phyloP scores from a whole-genome alignment of 2,113 vertebrate species.

The Otocyon megalotis region DNA sequence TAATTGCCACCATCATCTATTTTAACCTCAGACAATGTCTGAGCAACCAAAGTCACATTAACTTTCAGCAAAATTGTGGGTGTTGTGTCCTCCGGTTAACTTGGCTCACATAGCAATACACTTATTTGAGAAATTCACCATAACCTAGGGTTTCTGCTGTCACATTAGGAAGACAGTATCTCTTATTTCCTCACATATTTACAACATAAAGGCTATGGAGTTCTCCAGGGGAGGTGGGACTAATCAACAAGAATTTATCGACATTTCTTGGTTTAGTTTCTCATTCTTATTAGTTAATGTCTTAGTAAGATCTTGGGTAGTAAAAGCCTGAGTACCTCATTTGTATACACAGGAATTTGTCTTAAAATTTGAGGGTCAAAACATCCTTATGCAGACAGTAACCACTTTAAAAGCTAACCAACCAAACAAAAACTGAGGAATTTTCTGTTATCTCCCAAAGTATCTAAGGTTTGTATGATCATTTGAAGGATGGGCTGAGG shows the following conservation, averaged over 20 bases:
- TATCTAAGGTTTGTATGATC: neutral
- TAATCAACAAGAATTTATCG: neutral
- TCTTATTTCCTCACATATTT: constrained; percentile 14
- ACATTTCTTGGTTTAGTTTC: neutral
- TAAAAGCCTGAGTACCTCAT: neutral
- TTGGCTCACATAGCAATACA: neutral
- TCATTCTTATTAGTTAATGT: neutral
- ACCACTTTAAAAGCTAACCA: neutral
- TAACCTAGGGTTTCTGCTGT: neutral
- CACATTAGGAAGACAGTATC: neutral
- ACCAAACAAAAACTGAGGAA: neutral
- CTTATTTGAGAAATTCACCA: neutral
- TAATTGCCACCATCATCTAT: neutral
- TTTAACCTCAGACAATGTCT: neutral
- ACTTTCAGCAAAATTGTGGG: neutral
- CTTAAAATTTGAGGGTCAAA: neutral
- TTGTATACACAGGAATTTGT: neutral
- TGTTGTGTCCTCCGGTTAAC: neutral
- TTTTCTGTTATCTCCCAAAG: neutral
- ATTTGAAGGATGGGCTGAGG: neutral
- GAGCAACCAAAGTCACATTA: neutral
- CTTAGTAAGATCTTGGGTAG: neutral
- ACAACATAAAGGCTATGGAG: neutral
- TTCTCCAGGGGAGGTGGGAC: neutral
- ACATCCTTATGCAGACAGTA: neutral